Conservation (phyloP, 1,140 invertebrate species). For the Sinella curviseta region DNA sequence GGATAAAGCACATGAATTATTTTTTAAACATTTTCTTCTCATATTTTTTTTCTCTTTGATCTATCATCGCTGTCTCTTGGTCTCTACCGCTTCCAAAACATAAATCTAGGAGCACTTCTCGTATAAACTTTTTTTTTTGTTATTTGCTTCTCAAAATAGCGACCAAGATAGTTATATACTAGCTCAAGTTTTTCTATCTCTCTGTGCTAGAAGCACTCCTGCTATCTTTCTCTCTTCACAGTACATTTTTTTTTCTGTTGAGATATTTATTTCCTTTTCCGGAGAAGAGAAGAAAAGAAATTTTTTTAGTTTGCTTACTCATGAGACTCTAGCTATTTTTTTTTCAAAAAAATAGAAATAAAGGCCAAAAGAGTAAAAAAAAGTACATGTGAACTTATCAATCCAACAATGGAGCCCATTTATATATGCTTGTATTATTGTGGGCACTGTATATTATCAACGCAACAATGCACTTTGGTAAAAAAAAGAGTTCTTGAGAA, state of each 20-base stretch:
- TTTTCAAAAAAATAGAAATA: conserved; percentile 10
- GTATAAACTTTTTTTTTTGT: neutral
- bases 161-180: no score
- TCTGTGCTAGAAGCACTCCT: neutral
- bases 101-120: neutral
- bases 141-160: neutral
- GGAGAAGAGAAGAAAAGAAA: neutral
- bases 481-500: neutral
- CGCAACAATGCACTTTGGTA: no score
- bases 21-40: neutral
- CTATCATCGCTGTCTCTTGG: conserved; percentile 14
- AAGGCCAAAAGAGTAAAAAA: no score
- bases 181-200: neutral
- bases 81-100: neutral
- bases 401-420: no score
- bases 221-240: neutral
- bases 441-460: no score
- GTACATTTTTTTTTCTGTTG: neutral
- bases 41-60: conserved; percentile 2
- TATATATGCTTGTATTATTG: no score
- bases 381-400: no score
- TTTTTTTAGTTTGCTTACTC: neutral
- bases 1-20: no score
- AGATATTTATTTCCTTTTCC: conserved; percentile 23
- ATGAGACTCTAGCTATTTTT: neutral